These are phyloP conservation scores for Drosophila neonasuta DNA, from an alignment of 2,888 invertebrate species.

Conservation along the genomic window DNA sequence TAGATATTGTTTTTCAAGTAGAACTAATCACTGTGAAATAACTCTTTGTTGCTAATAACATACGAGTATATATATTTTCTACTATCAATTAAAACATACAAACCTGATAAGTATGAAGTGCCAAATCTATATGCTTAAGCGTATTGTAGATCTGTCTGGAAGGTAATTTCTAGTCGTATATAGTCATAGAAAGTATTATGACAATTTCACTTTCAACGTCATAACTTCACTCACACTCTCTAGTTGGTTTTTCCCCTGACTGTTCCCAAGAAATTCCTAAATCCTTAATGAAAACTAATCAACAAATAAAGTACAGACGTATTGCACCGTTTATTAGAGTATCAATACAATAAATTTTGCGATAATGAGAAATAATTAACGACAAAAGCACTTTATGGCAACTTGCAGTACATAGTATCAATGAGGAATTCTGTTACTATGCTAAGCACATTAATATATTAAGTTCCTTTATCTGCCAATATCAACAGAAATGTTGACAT, in stretches of 20 bases:
- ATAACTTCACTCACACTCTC: neutral
- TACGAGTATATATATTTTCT: neutral
- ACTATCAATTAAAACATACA: neutral
- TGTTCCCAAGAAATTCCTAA: neutral
- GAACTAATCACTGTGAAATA: slow-evolving; percentile 11
- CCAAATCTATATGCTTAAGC: neutral
- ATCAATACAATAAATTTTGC: slow-evolving; percentile 1
- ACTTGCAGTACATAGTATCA: neutral
- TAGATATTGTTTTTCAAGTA: slow-evolving; percentile 7
- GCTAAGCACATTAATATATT: slow-evolving; percentile 4
- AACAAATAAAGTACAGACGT: neutral
- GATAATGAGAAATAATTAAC: slow-evolving; percentile 5
- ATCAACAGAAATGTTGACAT: neutral
- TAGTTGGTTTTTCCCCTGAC: neutral
- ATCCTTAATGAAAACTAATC: neutral
- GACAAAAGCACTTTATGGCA: neutral
- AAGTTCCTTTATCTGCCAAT: slow-evolving; percentile 3
- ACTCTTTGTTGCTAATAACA: slow-evolving; percentile 6
- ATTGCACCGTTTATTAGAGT: neutral
- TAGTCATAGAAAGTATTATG: neutral
- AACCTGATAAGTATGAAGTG: neutral
- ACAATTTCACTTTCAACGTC: neutral
- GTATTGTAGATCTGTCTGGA: neutral
- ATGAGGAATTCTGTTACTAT: slow-evolving; percentile 10
- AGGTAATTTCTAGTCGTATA: neutral